A percentile compares a stretch with the other conserved stretches of the same genome.
Conservation (phyloP, 2,797 vertebrate species). For the Lutjanus campechanus region DNA sequence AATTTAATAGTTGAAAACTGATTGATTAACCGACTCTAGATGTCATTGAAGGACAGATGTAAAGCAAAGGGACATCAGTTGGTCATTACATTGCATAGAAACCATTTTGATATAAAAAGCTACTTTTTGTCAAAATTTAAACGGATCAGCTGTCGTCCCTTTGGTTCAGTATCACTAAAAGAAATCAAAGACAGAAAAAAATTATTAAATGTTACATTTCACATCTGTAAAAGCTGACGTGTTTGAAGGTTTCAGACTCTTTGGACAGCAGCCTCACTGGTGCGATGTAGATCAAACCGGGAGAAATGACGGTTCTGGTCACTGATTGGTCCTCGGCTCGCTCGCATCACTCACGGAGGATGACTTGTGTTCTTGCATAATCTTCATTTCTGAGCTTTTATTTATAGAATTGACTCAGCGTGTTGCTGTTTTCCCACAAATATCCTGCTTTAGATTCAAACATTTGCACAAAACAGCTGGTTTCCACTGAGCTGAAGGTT, state of each 20-base stretch:
- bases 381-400: conserved; percentile 8
- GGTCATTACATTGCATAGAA: too few species aligned
- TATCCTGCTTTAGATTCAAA: neutral
- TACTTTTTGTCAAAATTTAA: too few species aligned
- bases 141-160: too few species aligned
- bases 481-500: neutral
- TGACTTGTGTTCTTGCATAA: conserved; percentile 1
- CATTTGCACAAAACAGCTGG: neutral
- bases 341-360: neutral
- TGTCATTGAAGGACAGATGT: too few species aligned
- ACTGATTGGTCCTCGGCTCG: neutral
- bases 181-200: neutral
- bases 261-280: neutral
- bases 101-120: too few species aligned
- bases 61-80: too few species aligned
- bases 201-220: neutral
- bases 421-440: conserved; percentile 6
- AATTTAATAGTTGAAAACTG: too few species aligned
- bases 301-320: neutral
- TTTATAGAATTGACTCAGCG: conserved; percentile 1
- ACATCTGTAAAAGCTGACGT: neutral
- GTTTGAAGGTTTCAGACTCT: neutral
- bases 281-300: neutral
- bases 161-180: neutral
- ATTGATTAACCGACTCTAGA: too few species aligned